These are phyloP conservation scores for Amblyraja radiata DNA, from an alignment of 2,797 vertebrate species.

Conservation along the genomic window DNA sequence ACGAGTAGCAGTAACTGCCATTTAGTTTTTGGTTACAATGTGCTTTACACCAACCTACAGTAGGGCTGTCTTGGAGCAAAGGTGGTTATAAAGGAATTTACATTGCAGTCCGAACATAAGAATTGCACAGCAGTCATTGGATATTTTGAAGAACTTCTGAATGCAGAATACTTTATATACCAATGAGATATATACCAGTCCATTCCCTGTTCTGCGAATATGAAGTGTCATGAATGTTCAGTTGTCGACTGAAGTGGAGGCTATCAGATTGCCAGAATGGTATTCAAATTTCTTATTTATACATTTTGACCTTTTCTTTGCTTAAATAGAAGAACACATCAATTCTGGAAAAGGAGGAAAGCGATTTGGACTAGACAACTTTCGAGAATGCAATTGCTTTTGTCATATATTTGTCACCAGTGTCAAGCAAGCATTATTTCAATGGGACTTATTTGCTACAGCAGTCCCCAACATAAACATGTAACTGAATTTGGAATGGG, in stretches of 20 bases:
- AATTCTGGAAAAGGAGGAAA: background rate
- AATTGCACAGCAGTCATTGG: background rate
- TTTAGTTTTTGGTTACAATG: background rate
- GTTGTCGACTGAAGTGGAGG: background rate
- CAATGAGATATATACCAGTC: background rate
- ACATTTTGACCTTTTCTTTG: background rate
- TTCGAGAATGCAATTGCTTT: background rate
- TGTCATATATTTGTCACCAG: background rate
- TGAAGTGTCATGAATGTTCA: background rate
- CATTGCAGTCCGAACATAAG: background rate
- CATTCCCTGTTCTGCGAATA: background rate
- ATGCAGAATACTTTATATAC: background rate
- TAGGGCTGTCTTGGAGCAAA: background rate
- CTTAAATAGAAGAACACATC: background rate
- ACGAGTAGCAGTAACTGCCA: background rate
- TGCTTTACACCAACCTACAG: background rate
- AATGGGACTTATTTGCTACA: background rate
- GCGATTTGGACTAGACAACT: background rate
- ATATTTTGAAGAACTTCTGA: background rate
- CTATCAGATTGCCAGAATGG: too few species aligned
- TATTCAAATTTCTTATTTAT: background rate
- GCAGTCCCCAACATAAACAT: background rate
- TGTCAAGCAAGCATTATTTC: background rate
- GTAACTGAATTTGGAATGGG: background rate
- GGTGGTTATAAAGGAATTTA: background rate